These are phyloP conservation scores for Alexandromys fortis DNA, from an alignment of 2,113 vertebrate genomes.

Conservation along the genomic window DNA sequence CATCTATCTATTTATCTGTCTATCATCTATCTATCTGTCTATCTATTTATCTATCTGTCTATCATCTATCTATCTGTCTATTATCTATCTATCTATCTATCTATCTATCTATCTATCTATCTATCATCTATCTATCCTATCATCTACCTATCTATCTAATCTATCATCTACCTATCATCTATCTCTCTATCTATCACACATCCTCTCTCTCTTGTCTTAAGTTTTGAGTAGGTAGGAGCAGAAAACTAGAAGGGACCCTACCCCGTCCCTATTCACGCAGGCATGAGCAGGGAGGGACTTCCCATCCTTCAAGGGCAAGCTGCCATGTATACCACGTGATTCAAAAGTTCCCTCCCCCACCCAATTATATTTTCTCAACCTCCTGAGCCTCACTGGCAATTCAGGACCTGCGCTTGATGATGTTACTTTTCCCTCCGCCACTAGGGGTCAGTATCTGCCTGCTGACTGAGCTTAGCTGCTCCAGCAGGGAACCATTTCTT, in stretches of 20 bases:
- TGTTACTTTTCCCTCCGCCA: neutral
- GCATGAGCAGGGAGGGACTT: too few species aligned
- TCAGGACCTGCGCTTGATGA: neutral
- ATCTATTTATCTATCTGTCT: too few species aligned
- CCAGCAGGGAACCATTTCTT: neutral
- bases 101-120: neutral
- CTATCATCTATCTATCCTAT: neutral
- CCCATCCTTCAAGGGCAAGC: too few species aligned
- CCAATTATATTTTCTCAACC: neutral
- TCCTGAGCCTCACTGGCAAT: neutral
- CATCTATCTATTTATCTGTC: neutral
- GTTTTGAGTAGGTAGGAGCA: neutral
- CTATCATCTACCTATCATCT: neutral
- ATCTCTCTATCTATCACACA: neutral
- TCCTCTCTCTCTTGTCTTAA: neutral
- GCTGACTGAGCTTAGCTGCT: neutral
- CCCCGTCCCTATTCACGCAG: neutral
- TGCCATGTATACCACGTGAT: neutral
- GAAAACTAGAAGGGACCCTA: neutral
- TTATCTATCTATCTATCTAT: too few species aligned
- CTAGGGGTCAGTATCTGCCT: conserved; percentile 42
- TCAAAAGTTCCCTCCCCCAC: neutral
- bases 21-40: neutral
- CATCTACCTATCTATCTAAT: neutral
- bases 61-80: neutral